Evolutionary conservation across 2,113 vertebrate species (phyloP), one percentile per base, ranked within the genome.

Genomic region (Thomomys bottae): DNA sequence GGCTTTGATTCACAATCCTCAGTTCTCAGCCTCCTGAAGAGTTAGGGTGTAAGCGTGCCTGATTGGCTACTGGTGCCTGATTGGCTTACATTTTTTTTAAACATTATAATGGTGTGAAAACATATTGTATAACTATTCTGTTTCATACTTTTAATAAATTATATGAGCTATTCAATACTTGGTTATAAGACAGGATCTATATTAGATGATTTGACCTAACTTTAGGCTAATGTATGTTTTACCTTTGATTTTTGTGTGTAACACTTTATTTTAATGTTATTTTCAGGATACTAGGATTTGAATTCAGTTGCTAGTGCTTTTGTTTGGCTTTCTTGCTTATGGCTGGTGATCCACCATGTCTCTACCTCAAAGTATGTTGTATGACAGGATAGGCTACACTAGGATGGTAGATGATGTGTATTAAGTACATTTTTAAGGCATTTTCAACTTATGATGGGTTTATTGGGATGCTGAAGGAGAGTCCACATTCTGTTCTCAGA

Each of bases 21-120:
- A 54, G 49, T 17, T 54, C 49, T 54, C 49, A 54, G 49, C 49
- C 49, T 54, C 49, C 15, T 54, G 49, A 54, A 15, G 14, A 54
- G 49, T 15, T 54, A 54, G 49, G 49, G 14, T 54, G 18, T 15
- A 54, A 54, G 49, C 49, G 18, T 54, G 49, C n/a, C n/a, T n/a
- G n/a, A n/a, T n/a, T n/a, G 18, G 49, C 49, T 54, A 54, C 15
- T 54, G 11, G 14, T 54, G 9, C 45, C 45, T 12, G 36, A 20
- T 34, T 71, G 30, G 61, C 36, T 88, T 88, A 80, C 0, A 36
- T 15, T 18, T 45, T 61, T 72, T 80, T 42, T n/a, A n/a, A 4
- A 32, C 77, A 72, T 89, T 49, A 73, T 64, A 42, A 28, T 89
- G 20, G 24, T 82, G 18, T 82, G n/a, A 89, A 89, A 30, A 30